phyloP scores from a whole-genome alignment of 2,888 invertebrate species.

The Mimachlamys varia region DNA sequence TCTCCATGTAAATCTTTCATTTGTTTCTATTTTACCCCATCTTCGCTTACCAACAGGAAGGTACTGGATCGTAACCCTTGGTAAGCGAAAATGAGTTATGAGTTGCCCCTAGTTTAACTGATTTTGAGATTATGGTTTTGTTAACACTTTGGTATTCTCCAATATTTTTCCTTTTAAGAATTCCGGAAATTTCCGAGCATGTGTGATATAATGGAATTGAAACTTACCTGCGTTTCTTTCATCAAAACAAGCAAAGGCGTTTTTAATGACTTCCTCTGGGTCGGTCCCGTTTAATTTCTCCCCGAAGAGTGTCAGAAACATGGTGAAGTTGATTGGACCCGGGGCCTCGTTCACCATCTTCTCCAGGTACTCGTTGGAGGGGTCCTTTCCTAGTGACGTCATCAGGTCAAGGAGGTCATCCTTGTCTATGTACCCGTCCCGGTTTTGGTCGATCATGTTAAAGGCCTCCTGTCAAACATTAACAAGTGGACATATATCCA shows the following conservation, averaged over 20 bases:
- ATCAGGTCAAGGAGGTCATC: constrained; percentile 79
- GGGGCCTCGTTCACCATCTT: constrained; percentile 79
- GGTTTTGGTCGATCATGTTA: constrained; percentile 80
- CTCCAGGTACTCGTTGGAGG: constrained; percentile 77
- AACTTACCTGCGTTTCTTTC: constrained; percentile 66
- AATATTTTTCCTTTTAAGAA: too few relatives aligned
- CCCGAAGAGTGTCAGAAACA: constrained; percentile 81
- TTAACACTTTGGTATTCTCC: too few relatives aligned
- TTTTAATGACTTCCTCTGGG: constrained; percentile 79
- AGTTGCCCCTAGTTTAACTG: too few relatives aligned
- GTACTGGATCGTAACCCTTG: too few relatives aligned
- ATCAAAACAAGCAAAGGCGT: constrained; percentile 80
- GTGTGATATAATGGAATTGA: too few relatives aligned
- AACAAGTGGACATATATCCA: background rate
- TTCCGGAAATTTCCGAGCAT: too few relatives aligned
- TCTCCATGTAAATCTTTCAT: too few relatives aligned
- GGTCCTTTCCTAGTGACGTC: constrained; percentile 80
- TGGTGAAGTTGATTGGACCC: constrained; percentile 81
- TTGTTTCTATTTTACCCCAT: too few relatives aligned
- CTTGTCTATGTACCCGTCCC: constrained; percentile 80
- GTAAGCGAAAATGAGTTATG: too few relatives aligned
- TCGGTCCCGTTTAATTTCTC: constrained; percentile 80
- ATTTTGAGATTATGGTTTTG: too few relatives aligned
- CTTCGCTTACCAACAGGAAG: too few relatives aligned
- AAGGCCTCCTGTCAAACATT: constrained; percentile 75